Percentiles rank a stretch among this genome's conserved stretches.
Evolutionary conservation across 1,140 invertebrate species (phyloP).

Genomic region (Arion vulgaris): DNA sequence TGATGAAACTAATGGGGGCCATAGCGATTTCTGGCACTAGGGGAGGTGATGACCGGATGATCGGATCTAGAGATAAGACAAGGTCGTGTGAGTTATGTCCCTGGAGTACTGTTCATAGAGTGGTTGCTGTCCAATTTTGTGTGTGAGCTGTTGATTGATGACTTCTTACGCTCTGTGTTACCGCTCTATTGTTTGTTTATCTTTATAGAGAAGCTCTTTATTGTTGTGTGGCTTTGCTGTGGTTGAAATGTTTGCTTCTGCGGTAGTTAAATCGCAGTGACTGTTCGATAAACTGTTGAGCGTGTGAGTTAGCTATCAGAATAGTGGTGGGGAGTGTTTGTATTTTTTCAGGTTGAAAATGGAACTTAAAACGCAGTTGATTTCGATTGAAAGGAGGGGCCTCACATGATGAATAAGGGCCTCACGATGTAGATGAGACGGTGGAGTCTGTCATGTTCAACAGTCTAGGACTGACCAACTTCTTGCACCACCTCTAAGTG

Average conservation of each 20-base stretch:
- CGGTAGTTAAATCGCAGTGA: too few species aligned
- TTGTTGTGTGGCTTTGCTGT: not conserved
- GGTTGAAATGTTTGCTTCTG: not conserved
- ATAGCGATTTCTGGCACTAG: not conserved
- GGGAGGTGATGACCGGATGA: not conserved
- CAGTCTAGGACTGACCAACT: too few species aligned
- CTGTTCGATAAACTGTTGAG: too few species aligned
- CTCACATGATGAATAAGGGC: too few species aligned
- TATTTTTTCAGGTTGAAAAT: too few species aligned
- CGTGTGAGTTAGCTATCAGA: too few species aligned
- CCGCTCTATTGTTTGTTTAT: conserved; percentile 7
- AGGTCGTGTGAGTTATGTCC: not conserved
- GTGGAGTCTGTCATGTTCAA: too few species aligned
- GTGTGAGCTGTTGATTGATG: conserved; percentile 2
- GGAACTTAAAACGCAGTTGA: too few species aligned
- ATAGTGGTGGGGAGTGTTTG: too few species aligned
- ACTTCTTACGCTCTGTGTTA: not conserved
- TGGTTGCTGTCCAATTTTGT: not conserved
- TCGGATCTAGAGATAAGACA: not conserved
- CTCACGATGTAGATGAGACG: too few species aligned
- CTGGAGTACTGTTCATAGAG: not conserved
- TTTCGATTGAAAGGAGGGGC: too few species aligned
- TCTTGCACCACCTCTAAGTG: too few species aligned
- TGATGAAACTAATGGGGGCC: not conserved
- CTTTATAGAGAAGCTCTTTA: not conserved